Evolutionary conservation across 2,113 vertebrate genomes (phyloP).

Genomic region (Sialia sialis): DNA sequence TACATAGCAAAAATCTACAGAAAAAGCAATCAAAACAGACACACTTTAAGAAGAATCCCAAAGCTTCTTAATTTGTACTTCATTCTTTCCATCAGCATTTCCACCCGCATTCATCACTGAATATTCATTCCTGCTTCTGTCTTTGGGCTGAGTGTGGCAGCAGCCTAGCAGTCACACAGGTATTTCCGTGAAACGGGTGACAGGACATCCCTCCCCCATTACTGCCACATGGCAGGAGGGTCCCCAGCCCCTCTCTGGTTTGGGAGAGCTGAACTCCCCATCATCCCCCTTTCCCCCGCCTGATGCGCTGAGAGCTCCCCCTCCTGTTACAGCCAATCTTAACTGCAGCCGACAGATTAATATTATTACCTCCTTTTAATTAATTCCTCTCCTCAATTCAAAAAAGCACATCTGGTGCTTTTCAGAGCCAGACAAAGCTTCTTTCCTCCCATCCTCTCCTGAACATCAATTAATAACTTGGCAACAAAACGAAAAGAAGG

Average conservation of each 20-base stretch:
- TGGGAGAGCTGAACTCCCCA: slow-evolving; percentile 43
- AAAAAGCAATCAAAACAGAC: slow-evolving; percentile 73
- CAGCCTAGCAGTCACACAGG: slow-evolving; percentile 17
- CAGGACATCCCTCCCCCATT: background rate
- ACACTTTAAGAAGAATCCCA: slow-evolving; percentile 60
- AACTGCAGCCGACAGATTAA: slow-evolving; percentile 31
- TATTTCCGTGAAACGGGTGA: background rate
- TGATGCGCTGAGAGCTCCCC: slow-evolving; percentile 65
- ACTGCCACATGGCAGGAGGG: background rate
- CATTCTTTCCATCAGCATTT: slow-evolving; percentile 30
- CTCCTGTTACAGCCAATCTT: slow-evolving; percentile 54
- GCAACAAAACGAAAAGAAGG: slow-evolving; percentile 63
- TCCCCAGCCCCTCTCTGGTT: background rate
- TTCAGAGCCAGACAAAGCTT: slow-evolving; percentile 57
- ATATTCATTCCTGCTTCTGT: slow-evolving; percentile 66
- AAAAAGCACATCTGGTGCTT: slow-evolving; percentile 64
- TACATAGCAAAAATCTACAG: slow-evolving; percentile 68
- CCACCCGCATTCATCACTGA: slow-evolving; percentile 53
- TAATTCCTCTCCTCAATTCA: slow-evolving; percentile 51
- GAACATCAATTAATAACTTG: slow-evolving; percentile 62
- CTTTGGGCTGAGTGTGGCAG: slow-evolving; percentile 24
- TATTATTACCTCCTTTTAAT: slow-evolving; percentile 62
- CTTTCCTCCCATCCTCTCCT: slow-evolving; percentile 58
- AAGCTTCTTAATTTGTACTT: slow-evolving; percentile 48
- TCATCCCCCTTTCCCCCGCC: background rate